These are phyloP conservation scores for Hycleus cichorii DNA, from an alignment of 1,140 invertebrate genomes.

Conservation along the genomic window DNA sequence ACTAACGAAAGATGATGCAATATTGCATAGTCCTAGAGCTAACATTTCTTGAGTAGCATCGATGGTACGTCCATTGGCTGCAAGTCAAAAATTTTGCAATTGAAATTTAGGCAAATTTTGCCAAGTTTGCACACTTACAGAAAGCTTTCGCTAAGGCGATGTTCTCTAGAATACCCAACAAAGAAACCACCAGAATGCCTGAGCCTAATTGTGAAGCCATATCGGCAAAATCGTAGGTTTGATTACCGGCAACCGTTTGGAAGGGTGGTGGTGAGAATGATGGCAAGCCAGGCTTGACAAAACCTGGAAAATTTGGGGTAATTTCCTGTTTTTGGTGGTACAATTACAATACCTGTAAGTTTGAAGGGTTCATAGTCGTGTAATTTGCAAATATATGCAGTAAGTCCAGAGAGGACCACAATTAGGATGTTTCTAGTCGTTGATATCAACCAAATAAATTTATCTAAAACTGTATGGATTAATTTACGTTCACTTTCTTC, in stretches of 20 bases:
- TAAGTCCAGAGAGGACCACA: conserved; percentile 58
- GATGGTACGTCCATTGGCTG: conserved; percentile 41
- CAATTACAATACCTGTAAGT: conserved; percentile 44
- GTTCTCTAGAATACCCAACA: conserved; percentile 75
- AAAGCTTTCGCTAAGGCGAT: conserved; percentile 77
- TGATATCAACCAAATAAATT: conserved; percentile 63
- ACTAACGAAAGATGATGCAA: conserved; percentile 74
- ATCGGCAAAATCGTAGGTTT: conserved; percentile 59
- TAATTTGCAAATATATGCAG: conserved; percentile 57
- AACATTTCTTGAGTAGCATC: conserved; percentile 77
- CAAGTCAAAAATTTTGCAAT: conserved; percentile 10
- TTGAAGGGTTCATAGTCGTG: conserved; percentile 57
- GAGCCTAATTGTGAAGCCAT: conserved; percentile 61
- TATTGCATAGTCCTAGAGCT: conserved; percentile 71
- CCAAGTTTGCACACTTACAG: conserved; percentile 52
- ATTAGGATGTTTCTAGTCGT: conserved; percentile 72
- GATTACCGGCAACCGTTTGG: conserved; percentile 52
- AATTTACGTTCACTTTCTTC: conserved; percentile 42
- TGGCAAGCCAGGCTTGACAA: conserved; percentile 63
- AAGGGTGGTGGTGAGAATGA: conserved; percentile 56
- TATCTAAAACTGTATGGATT: conserved; percentile 43
- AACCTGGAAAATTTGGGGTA: conserved; percentile 34
- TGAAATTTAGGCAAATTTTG: neutral
- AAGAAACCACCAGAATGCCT: conserved; percentile 69
- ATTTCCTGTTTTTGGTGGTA: too few species aligned